Conservation (phyloP, 2,113 vertebrate species). For the Phaetusa simplex region DNA sequence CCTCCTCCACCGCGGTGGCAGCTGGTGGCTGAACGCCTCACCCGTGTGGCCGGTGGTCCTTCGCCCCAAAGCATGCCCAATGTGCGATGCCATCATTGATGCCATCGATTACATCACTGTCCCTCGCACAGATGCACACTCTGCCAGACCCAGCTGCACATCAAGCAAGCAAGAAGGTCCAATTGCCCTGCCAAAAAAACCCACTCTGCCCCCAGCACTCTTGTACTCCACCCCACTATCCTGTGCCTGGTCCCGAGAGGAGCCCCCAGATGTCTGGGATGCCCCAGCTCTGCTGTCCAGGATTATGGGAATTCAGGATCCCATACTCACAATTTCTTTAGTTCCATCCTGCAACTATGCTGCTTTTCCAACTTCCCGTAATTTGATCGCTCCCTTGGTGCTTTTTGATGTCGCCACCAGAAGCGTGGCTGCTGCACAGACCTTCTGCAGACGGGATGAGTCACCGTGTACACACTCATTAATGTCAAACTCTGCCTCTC, state of each 20-base stretch:
- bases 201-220: background rate
- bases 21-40: background rate
- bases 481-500: conserved; percentile 16
- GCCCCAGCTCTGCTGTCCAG: background rate
- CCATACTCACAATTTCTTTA: background rate
- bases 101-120: background rate
- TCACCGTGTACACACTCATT: conserved; percentile 5
- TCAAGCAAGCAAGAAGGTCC: background rate
- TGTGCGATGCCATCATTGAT: background rate
- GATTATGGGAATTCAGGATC: background rate
- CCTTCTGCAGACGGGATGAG: background rate
- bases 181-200: background rate
- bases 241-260: accelerated
- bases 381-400: background rate
- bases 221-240: background rate
- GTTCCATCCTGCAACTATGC: background rate
- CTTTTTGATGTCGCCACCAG: conserved; percentile 26
- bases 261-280: background rate
- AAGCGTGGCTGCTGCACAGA: background rate
- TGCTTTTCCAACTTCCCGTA: background rate
- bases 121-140: background rate
- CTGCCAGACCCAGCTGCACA: accelerated
- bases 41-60: accelerated
- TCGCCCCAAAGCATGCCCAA: background rate
- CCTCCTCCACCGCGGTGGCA: background rate